phyloP scores from a whole-genome alignment of 2,113 vertebrate genomes.

The Bothrops jararaca region DNA sequence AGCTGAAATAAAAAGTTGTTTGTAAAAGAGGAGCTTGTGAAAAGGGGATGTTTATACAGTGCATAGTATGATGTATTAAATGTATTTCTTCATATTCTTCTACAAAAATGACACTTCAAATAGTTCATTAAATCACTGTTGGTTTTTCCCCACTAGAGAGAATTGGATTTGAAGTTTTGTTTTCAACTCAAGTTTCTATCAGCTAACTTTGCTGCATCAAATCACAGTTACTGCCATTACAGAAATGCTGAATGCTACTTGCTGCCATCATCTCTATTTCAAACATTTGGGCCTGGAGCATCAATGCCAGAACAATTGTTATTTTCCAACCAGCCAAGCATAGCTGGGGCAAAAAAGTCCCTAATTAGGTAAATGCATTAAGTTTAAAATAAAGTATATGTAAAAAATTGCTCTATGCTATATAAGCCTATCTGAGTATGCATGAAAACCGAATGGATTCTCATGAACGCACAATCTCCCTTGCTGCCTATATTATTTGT shows the following conservation, averaged over 20 bases:
- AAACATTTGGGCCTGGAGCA: background rate
- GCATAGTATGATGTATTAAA: background rate
- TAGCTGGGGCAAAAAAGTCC: background rate
- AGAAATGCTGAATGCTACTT: background rate
- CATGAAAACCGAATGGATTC: background rate
- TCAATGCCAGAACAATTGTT: background rate
- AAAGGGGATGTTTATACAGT: background rate
- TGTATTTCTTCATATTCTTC: background rate
- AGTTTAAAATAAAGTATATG: background rate
- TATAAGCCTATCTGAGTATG: conserved; percentile 16
- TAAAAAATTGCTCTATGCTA: background rate
- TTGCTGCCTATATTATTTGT: conserved; percentile 39
- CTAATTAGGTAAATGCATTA: background rate
- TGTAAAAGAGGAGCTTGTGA: background rate
- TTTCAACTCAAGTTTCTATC: background rate
- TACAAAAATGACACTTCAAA: background rate
- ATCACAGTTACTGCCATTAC: background rate
- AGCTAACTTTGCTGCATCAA: background rate
- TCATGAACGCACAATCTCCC: conserved; percentile 9
- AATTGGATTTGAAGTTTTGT: background rate
- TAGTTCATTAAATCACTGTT: background rate
- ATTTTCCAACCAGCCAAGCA: background rate
- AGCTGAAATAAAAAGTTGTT: background rate
- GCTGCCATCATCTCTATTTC: background rate
- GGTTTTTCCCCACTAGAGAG: background rate